These are phyloP conservation scores for Sitta europaea DNA, from an alignment of 2,113 vertebrate species.

Conservation along the genomic window DNA sequence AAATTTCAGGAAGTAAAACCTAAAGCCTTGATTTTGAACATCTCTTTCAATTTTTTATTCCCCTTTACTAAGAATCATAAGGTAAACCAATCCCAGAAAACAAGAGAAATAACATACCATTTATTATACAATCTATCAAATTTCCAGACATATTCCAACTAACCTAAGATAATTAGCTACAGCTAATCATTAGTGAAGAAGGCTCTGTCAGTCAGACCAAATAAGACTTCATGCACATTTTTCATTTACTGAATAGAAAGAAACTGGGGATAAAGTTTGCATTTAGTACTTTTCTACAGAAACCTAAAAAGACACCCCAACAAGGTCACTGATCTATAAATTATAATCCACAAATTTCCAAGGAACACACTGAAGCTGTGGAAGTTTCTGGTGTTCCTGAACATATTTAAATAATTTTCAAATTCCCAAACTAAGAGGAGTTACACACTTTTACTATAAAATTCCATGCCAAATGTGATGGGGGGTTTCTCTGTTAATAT, in stretches of 20 bases:
- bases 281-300: not conserved
- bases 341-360: not conserved
- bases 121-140: not conserved
- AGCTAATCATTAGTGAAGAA: not conserved
- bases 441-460: not conserved
- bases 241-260: not conserved
- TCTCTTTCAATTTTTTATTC: not conserved
- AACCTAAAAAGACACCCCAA: not conserved
- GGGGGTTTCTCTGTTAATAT: not conserved
- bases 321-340: not conserved
- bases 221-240: not conserved
- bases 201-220: not conserved
- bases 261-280: not conserved
- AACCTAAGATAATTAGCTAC: not conserved
- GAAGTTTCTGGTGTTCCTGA: not conserved
- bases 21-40: not conserved
- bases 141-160: not conserved
- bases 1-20: not conserved
- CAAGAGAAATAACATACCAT: not conserved
- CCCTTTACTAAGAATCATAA: not conserved
- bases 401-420: not conserved
- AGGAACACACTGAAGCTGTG: not conserved
- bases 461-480: fast-evolving
- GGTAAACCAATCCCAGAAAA: not conserved
- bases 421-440: not conserved